Conservation (phyloP, 2,113 vertebrate species). For the Heterocephalus glaber region DNA sequence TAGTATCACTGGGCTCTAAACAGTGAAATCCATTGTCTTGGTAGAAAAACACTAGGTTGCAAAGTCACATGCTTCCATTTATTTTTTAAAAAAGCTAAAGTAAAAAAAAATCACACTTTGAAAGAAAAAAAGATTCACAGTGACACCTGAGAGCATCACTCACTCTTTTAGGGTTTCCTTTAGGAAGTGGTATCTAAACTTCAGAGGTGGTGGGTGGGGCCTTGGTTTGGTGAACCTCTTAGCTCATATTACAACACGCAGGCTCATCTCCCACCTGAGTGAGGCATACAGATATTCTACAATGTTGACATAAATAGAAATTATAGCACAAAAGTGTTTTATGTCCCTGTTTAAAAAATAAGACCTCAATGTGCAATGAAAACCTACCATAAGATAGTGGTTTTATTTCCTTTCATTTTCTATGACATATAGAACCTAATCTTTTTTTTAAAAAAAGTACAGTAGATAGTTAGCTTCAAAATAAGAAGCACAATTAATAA, state of each 20-base stretch:
- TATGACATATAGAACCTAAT: constrained; percentile 1
- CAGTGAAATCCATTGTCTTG: neutral
- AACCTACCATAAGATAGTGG: neutral
- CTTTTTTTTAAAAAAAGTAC: constrained; percentile 6
- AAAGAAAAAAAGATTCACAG: constrained; percentile 64
- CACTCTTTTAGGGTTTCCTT: constrained; percentile 35
- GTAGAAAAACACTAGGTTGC: neutral
- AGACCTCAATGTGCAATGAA: neutral
- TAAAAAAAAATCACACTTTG: constrained; percentile 60
- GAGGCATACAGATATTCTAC: neutral
- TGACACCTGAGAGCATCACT: constrained; percentile 44
- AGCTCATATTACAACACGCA: constrained; percentile 41
- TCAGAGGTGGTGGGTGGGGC: neutral
- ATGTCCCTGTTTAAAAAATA: constrained; percentile 34
- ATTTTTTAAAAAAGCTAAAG: neutral
- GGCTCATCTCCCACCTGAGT: neutral
- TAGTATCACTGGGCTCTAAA: constrained; percentile 5
- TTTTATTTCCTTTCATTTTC: neutral
- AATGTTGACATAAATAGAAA: constrained; percentile 29
- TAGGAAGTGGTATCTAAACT: neutral
- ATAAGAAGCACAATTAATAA: constrained; percentile 43
- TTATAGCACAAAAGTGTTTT: constrained; percentile 24
- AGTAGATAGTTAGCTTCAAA: constrained; percentile 16
- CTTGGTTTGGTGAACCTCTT: neutral
- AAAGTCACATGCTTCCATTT: neutral